Evolutionary conservation across 2,888 invertebrate species (phyloP).

Genomic region (Nomada hirtipes): DNA sequence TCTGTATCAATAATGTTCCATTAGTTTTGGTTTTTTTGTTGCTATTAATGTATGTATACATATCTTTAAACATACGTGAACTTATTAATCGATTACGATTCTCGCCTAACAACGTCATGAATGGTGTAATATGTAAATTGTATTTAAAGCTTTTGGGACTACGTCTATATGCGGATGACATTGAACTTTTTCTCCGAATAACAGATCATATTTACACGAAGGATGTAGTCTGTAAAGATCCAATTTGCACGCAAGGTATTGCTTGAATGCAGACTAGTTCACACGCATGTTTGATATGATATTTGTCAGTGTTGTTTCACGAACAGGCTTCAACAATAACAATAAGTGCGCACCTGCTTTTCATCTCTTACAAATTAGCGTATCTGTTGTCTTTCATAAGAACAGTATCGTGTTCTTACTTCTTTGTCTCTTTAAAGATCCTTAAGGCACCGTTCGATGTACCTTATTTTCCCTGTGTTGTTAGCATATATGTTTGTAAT

Average conservation of each 20-base stretch:
- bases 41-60: not conserved
- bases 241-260: slow-evolving; percentile 45
- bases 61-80: no score
- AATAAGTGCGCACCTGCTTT: slow-evolving; percentile 32
- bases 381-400: slow-evolving; percentile 14
- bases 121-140: no score
- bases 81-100: no score
- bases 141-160: slow-evolving; percentile 35
- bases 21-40: slow-evolving; percentile 18
- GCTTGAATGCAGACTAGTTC: slow-evolving; percentile 51
- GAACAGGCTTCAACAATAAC: slow-evolving; percentile 25
- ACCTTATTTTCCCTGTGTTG: slow-evolving; percentile 1
- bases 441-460: slow-evolving; percentile 19
- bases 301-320: slow-evolving; percentile 38
- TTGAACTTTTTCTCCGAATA: slow-evolving; percentile 10
- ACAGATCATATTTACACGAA: slow-evolving; percentile 13
- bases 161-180: not conserved
- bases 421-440: not conserved
- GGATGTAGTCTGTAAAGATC: slow-evolving; percentile 19
- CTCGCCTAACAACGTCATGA: no score
- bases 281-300: slow-evolving; percentile 44
- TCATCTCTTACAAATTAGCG: not conserved
- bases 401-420: slow-evolving; percentile 4
- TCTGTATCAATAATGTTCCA: slow-evolving; percentile 20
- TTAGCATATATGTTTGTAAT: slow-evolving; percentile 14